Evolutionary conservation across 2,797 vertebrate species (phyloP).

Genomic region (Trachurus trachurus): DNA sequence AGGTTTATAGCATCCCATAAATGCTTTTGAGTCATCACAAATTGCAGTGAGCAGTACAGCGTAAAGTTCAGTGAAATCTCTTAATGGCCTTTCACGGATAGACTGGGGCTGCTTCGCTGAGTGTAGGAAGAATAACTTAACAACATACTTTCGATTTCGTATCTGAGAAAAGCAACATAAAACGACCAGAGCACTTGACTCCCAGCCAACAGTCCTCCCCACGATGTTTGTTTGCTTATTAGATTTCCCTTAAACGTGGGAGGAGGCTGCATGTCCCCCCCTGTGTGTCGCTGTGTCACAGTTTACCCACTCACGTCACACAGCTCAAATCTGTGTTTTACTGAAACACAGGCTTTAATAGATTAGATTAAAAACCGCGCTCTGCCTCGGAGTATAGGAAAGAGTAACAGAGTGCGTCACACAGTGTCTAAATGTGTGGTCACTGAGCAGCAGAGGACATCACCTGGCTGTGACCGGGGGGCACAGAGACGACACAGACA

Average conservation of each 20-base stretch:
- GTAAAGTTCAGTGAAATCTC: slow-evolving; percentile 11
- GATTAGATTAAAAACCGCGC: slow-evolving; percentile 7
- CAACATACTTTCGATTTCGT: neutral
- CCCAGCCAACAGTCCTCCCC: neutral
- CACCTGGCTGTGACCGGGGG: slow-evolving; percentile 3
- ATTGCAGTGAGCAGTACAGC: neutral
- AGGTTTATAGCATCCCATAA: slow-evolving; percentile 11
- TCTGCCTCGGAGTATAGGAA: neutral
- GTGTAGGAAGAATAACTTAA: neutral
- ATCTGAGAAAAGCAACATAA: slow-evolving; percentile 1
- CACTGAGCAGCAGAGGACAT: neutral
- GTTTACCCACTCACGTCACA: slow-evolving; percentile 21
- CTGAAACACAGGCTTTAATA: neutral
- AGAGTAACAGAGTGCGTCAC: neutral
- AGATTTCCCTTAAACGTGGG: slow-evolving; percentile 21
- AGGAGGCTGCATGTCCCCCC: slow-evolving; percentile 34
- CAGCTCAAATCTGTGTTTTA: slow-evolving; percentile 11
- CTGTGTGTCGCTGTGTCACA: slow-evolving; percentile 17
- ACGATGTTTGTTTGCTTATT: slow-evolving; percentile 51
- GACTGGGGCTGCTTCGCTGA: neutral
- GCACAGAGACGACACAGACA: slow-evolving; percentile 12
- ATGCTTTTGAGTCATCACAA: slow-evolving; percentile 20
- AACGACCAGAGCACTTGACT: slow-evolving; percentile 6
- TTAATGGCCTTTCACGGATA: slow-evolving; percentile 1
- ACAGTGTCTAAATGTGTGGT: neutral